Percentiles rank a stretch among this genome's conserved stretches.
Evolutionary conservation across 2,888 invertebrate species (phyloP).

Genomic region (Leptarthrus brevirostris): DNA sequence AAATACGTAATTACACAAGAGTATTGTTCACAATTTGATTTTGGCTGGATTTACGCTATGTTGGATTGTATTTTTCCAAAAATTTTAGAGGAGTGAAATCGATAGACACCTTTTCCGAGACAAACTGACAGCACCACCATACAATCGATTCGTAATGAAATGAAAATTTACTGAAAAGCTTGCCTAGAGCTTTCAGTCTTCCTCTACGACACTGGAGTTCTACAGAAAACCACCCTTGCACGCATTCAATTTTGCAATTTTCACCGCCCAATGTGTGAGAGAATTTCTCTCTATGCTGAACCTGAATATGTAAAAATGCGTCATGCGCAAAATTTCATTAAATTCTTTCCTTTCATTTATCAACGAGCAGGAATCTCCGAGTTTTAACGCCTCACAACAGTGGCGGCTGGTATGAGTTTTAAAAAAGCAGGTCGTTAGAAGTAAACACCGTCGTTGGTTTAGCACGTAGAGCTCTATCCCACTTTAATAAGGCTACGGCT

Average conservation of each 20-base stretch:
- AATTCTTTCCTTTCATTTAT: no score
- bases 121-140: slow-evolving; percentile 39
- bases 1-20: slow-evolving; percentile 5
- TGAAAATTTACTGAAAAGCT: slow-evolving; percentile 35
- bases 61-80: slow-evolving; percentile 1
- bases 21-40: slow-evolving; percentile 7
- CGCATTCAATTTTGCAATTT: slow-evolving; percentile 47
- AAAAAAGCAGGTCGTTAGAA: no score
- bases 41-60: background rate
- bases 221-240: background rate
- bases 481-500: no score
- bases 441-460: no score
- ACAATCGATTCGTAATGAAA: slow-evolving; percentile 48
- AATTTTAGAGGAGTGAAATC: slow-evolving; percentile 32
- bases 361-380: no score
- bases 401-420: background rate
- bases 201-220: background rate
- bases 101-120: slow-evolving; percentile 28
- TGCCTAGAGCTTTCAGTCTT: slow-evolving; percentile 9
- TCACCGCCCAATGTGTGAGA: background rate
- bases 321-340: slow-evolving; percentile 54
- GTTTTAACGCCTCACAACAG: no score
- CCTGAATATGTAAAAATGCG: slow-evolving; percentile 13
- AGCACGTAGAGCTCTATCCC: no score
- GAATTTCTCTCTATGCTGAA: background rate